phyloP scores from a whole-genome alignment of 2,888 invertebrate species.

The Omphaloscelis lunosa region DNA sequence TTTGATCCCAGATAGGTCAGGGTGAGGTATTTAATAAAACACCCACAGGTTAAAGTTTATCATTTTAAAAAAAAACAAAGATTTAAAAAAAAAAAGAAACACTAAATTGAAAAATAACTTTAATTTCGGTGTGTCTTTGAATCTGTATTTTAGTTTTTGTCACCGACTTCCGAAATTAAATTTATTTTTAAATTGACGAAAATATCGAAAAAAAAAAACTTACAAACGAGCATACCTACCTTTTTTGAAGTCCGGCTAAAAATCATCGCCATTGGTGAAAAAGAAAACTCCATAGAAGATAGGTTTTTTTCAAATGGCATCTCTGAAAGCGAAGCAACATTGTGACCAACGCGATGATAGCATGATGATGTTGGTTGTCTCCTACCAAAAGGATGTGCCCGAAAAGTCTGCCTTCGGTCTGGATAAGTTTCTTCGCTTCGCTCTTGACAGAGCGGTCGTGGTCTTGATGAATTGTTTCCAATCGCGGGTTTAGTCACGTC shows the following conservation, averaged over 20 bases:
- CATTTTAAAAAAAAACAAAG: too few species aligned
- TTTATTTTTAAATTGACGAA: too few species aligned
- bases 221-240: too few species aligned
- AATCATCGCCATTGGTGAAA: background rate
- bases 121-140: too few species aligned
- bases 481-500: background rate
- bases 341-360: background rate
- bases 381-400: background rate
- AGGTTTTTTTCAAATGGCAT: background rate
- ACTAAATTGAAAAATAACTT: too few species aligned
- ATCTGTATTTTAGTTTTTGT: too few species aligned
- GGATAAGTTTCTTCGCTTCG: background rate
- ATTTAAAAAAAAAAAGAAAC: too few species aligned
- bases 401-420: background rate
- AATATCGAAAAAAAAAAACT: too few species aligned
- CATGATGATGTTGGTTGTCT: background rate
- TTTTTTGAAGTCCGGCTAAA: too few species aligned
- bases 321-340: background rate
- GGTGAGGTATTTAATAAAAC: background rate
- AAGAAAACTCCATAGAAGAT: background rate
- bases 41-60: constrained; percentile 5
- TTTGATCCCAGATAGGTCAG: constrained; percentile 35
- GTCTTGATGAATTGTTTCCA: background rate
- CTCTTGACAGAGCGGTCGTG: background rate
- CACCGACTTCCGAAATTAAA: too few species aligned